Evolutionary conservation across 2,888 invertebrate genomes (phyloP), one percentile per base, ranked within the genome.

Genomic region (Megastigmus dorsalis): DNA sequence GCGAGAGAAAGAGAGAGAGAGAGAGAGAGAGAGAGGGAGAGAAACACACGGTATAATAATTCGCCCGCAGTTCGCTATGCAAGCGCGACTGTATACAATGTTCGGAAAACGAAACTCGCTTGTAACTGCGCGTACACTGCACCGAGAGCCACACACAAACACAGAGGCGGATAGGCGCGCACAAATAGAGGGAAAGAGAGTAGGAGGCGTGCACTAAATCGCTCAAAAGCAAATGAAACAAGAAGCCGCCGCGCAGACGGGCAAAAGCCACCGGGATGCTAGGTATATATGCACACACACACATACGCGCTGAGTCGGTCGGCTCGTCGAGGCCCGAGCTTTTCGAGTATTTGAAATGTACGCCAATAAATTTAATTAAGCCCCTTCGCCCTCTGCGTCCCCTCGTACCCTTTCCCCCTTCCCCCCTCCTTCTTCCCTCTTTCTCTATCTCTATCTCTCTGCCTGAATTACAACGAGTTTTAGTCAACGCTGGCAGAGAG

Each of bases 351-450:
- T 54, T 43, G 33, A 72, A 67, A 67, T 30, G 60, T 30, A 48
- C 62, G 73, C 38, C 73, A 38, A 73, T 67, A 67, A 62, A 73
- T 67, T 73, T 54, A 73, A 73, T 73, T 67, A 73, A 73, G 65
- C 73, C 43, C 13, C n/a, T 57, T 57, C 30, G 55, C 63, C 4
- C 3, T 10, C 36, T 10, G n/a, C 38, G 18, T 26, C 18, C 30
- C 18, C 33, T 30, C 55, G 10, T 13, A 5, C 18, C 28, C 10
- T 36, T 15, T 43, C 18, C 38, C 26, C 52, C 23, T 26, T 28
- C 15, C 15, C 41, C 5, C 15, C 38, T 50, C 7, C 15, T 15
- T 50, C 26, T 50, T 41, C 59, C 28, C 13, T 23, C 28, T 33
- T 13, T 18, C 26, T 45, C 41, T 23, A 20, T 55, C 18, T 18